Base-by-base conservation (phyloP, 1,140 invertebrate species). In the Lamellibrachia luymesi region DNA sequence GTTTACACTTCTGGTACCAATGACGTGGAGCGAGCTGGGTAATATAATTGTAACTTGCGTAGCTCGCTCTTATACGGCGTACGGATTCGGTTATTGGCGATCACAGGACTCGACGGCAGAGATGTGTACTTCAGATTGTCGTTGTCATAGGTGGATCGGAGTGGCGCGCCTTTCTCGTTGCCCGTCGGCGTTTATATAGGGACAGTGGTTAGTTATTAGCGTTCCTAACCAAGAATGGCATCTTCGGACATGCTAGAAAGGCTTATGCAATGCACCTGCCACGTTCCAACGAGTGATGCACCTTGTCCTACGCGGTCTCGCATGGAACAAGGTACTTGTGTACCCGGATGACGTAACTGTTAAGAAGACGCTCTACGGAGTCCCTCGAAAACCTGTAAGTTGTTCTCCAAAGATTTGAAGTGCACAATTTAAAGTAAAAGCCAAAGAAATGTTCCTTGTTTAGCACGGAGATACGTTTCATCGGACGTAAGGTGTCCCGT, bases 381-480 rank as follows among this genome's bases (percentile, higher is more conserved):
- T 96, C 97, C 93, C 90, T 97, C 0, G 80, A 93, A n/a, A 92
- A 96, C 50, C 56, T 97, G 2, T 38, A 91, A 22, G 92, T 94
- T 52, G 94, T 97, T 8, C 94, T 96, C 10, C 91, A 95, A 38
- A 93, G 95, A 90, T 94, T 97, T 8, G 92, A 92, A 51, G 92
- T 94, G 90, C 95, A 96, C 1, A 95, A 95, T 52, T 94, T 97
- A 5, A 97, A 96, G 51, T 94, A 97, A 2, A 97, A 96, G 64
- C 94, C 96, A 2, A 93, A 94, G 93, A 97, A 97, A 95, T 96
- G 95, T 80, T 49, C 27, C 1, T 49, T 93, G 25, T 91, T 89
- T 90, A 93, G 96, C 91, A 93, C 91, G 27, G 94, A 96, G 91
- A 91, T 97, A 7, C 93, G 93, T 50, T 97, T 96, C 93, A 93